Evolutionary conservation across 2,797 vertebrate species (phyloP), one percentile per base, ranked within the genome.

Genomic region (Epinephelus awoara): DNA sequence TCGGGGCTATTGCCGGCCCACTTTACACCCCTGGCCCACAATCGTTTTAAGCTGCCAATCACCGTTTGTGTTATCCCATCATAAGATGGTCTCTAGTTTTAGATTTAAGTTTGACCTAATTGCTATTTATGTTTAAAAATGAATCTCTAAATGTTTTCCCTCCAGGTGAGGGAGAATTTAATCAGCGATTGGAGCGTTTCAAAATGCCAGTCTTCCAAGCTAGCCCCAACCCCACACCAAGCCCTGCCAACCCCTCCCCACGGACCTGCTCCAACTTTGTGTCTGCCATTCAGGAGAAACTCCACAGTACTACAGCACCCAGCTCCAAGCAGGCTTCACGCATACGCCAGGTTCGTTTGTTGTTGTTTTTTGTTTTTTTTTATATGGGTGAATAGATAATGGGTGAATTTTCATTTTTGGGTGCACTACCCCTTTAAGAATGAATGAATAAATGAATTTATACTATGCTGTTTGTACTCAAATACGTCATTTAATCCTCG

Each of bases 341-440:
- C 57, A 91, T 96, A 0, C 94, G 94, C 4, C 91, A 95, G 94
- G 95, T 96, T 25, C 6, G 87, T 72, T n/a, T n/a, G 5, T 46
- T 65, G 12, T 52, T 4, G 6, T 21, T n/a, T n/a, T n/a, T n/a
- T n/a, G n/a, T n/a, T n/a, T n/a, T n/a, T n/a, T n/a, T n/a, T n/a
- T n/a, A n/a, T 23, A 23, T 23, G 23, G 23, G 1, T 23, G 23
- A 23, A 2, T 23, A 23, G 23, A 23, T 1, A 23, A 23, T 23
- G 23, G 23, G 23, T 23, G 23, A 23, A 23, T 27, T 27, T 27
- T 29, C 27, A 29, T 29, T 29, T 29, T 29, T 29, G 27, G 27
- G 27, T 29, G 5, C 27, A 29, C 27, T 29, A 6, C 27, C 27
- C 27, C 27, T 29, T 29, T 29, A 34, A 34, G 34, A 12, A 59